Conservation (phyloP, 2,113 vertebrate genomes). For the Cebidichthys violaceus region DNA sequence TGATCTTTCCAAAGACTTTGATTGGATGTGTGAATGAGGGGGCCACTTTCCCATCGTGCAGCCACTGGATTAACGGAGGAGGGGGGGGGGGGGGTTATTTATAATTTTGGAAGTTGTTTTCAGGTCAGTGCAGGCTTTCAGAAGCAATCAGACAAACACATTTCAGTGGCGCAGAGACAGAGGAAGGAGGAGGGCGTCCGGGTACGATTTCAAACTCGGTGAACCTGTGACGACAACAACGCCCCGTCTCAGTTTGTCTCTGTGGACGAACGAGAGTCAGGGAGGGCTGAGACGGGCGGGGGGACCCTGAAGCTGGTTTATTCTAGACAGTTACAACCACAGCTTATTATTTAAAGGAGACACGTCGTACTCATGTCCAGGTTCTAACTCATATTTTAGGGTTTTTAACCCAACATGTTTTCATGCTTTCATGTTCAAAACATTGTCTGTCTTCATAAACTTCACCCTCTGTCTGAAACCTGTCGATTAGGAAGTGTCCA, state of each 20-base stretch:
- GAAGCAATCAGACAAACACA: conserved; percentile 76
- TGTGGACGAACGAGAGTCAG: conserved; percentile 52
- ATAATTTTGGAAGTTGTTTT: conserved; percentile 80
- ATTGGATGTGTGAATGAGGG: conserved; percentile 80
- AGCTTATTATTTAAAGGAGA: no score
- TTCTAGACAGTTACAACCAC: not conserved
- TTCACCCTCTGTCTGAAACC: no score
- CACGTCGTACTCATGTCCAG: no score
- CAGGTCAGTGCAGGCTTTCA: conserved; percentile 78
- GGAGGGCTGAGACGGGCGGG: conserved; percentile 14
- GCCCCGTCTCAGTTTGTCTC: no score
- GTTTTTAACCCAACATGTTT: no score
- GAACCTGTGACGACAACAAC: conserved; percentile 77
- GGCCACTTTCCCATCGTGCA: conserved; percentile 80
- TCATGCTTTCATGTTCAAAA: not conserved
- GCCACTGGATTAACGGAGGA: conserved; percentile 62
- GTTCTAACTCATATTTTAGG: no score
- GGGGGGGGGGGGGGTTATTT: conserved; percentile 61
- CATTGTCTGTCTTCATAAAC: no score
- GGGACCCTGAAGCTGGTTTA: conserved; percentile 16
- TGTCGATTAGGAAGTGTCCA: no score
- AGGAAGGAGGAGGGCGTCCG: conserved; percentile 48
- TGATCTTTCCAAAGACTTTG: conserved; percentile 84
- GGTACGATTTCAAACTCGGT: conserved; percentile 72
- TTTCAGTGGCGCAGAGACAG: conserved; percentile 69